Evolutionary conservation across 2,888 invertebrate species (phyloP), one percentile per base, ranked within the genome.

Genomic region (Erebia epiphron): DNA sequence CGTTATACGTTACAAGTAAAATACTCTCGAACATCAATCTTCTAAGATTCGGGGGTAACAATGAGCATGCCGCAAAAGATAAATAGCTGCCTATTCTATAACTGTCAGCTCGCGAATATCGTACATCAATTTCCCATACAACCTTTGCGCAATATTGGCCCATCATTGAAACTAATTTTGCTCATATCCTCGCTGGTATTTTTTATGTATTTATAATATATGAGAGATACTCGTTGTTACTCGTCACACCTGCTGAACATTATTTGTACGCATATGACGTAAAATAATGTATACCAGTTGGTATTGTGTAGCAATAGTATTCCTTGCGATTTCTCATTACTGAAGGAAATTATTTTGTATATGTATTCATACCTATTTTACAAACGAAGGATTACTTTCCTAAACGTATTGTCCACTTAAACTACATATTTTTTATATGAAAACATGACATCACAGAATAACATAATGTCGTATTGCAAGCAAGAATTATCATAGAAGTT

Each of bases 71-170:
- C 58, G 67, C 67, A 46, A 67, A 67, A 67, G 67, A 67, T 67
- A 69, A 69, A 63, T 63, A 57, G 57, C 64, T 13, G 62, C 43
- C 64, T 69, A 65, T 60, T 68, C 68, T 67, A 67, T 69, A 69
- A 69, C 67, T 72, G 72, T 72, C 72, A 72, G 63, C 13, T 26
- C 46, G 60, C 43, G 66, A 58, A 67, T 67, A 58, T 54, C 69
- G 62, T 67, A 63, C 69, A 72, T 72, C 69, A 69, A 72, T 72
- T 69, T 63, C 67, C 69, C 57, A 69, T 69, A 72, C 56, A 72
- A 69, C 67, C 50, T 67, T 43, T 66, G 43, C 72, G 52, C 50
- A 67, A 67, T 67, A 67, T 67, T 67, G 65, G 67, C 58, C 67
- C 49, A 67, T 67, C 67, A 58, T 46, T 57, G 67, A 58, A 67